phyloP scores from a whole-genome alignment of 1,140 invertebrate genomes.

The Microvelia longipes region DNA sequence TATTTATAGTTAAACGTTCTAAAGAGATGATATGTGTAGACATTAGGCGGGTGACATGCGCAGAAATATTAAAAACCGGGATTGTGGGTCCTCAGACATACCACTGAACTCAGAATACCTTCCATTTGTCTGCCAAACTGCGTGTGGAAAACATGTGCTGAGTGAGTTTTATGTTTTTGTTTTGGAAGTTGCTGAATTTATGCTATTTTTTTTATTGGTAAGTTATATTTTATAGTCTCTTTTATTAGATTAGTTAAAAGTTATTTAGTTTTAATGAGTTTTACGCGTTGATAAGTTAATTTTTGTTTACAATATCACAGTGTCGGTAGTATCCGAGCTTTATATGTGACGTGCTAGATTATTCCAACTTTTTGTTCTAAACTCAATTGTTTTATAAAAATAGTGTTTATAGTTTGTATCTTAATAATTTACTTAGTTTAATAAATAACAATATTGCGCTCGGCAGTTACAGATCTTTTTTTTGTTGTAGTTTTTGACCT shows the following conservation, averaged over 20 bases:
- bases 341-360: not conserved
- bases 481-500: not conserved
- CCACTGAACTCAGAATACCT: not conserved
- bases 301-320: not conserved
- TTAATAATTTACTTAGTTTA: not conserved
- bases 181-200: not conserved
- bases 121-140: not conserved
- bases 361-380: not conserved
- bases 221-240: not conserved
- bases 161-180: not conserved
- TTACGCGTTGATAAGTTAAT: not conserved
- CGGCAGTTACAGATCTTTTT: not conserved
- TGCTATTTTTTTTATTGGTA: not conserved
- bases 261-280: not conserved
- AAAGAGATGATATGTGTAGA: not conserved
- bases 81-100: not conserved
- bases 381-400: not conserved
- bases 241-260: not conserved
- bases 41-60: not conserved
- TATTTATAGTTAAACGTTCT: not conserved
- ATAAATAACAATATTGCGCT: not conserved
- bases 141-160: not conserved
- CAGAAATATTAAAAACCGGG: not conserved
- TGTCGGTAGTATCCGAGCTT: not conserved
- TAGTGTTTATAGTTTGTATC: not conserved